A percentile compares a stretch with the other conserved stretches of the same genome.
phyloP scores from a whole-genome alignment of 2,797 vertebrate genomes.

The Aotus griseimembra region DNA sequence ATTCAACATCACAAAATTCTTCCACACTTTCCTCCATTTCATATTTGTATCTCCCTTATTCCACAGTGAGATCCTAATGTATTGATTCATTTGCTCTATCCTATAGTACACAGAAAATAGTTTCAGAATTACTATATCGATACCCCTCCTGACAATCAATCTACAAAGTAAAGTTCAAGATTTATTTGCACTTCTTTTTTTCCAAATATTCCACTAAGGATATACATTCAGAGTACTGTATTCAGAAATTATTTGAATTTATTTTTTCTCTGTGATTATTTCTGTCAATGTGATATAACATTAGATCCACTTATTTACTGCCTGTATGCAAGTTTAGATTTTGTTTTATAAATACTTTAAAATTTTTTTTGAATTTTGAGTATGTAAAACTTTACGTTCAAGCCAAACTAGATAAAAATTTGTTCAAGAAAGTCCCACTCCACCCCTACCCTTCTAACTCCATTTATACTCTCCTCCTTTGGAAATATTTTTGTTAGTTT shows the following conservation, averaged over 20 bases:
- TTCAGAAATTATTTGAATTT: slow-evolving; percentile 42
- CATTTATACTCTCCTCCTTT: not conserved
- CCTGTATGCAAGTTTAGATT: not conserved
- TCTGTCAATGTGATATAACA: not conserved
- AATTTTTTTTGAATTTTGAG: not conserved
- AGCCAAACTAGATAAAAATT: not conserved
- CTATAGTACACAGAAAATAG: not conserved
- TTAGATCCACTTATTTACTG: slow-evolving; percentile 4
- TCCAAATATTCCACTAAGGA: not conserved
- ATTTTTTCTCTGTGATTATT: slow-evolving; percentile 1
- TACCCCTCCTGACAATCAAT: not conserved
- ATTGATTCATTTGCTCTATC: not conserved
- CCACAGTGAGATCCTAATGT: not conserved
- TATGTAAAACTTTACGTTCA: not conserved
- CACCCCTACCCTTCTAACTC: not conserved
- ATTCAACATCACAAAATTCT: not conserved
- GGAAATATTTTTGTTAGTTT: not conserved
- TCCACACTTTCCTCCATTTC: not conserved
- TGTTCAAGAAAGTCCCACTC: not conserved
- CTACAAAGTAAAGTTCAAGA: slow-evolving; percentile 46
- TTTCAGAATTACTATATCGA: slow-evolving; percentile 35
- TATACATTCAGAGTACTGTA: not conserved
- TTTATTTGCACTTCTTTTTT: slow-evolving; percentile 22
- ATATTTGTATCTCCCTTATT: not conserved
- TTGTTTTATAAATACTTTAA: not conserved